Evolutionary conservation across 1,140 invertebrate genomes (phyloP).

Genomic region (Drosophila nikananu): DNA sequence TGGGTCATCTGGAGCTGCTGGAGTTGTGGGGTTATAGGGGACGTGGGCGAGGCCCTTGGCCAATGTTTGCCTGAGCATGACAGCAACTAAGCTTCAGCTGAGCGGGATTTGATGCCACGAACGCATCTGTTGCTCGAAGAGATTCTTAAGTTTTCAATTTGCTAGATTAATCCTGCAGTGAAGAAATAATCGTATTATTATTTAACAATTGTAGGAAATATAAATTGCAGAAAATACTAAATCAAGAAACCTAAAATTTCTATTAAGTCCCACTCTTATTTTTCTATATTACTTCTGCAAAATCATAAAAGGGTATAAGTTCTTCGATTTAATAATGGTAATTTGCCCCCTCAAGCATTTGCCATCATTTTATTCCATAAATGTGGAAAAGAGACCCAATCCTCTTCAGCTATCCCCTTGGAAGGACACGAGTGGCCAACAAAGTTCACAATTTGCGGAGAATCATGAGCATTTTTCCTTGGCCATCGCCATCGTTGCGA

Average conservation of each 20-base stretch:
- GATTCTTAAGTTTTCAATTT: slow-evolving; percentile 52
- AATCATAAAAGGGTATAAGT: background rate
- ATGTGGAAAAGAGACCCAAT: background rate
- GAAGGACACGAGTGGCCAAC: slow-evolving; percentile 2
- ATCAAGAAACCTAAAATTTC: too few species aligned
- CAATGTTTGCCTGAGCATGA: slow-evolving; percentile 36
- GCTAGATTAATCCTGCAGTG: slow-evolving; percentile 11
- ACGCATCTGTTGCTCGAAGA: slow-evolving; percentile 41
- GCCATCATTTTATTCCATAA: background rate
- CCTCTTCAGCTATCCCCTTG: background rate
- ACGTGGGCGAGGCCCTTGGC: background rate
- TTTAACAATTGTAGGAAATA: too few species aligned
- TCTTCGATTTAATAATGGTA: background rate
- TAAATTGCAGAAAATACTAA: too few species aligned
- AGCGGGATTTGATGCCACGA: slow-evolving; percentile 18
- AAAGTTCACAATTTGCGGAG: slow-evolving; percentile 25
- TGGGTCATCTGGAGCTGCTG: background rate
- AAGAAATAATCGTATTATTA: background rate
- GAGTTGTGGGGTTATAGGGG: background rate
- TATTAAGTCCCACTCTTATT: background rate
- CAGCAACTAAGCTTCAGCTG: slow-evolving; percentile 36
- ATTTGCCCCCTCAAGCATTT: background rate
- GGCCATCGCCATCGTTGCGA: slow-evolving; percentile 8
- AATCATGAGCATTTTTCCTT: slow-evolving; percentile 11
- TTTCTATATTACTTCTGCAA: background rate